These are phyloP conservation scores for Eupithecia pulchellata DNA, from an alignment of 2,888 invertebrate genomes.

Conservation along the genomic window DNA sequence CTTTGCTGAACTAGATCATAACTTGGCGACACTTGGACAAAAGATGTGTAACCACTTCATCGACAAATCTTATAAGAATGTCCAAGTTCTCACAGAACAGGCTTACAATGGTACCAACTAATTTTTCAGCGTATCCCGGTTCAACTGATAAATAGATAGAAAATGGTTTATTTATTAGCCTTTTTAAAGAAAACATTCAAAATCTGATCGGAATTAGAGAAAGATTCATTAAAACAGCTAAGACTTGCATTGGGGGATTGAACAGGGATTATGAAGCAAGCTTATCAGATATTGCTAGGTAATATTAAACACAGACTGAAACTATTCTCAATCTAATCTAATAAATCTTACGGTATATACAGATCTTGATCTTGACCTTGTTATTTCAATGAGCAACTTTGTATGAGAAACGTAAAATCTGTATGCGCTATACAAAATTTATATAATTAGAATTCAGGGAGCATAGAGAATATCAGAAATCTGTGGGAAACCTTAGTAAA, in stretches of 20 bases:
- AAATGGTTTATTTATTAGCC: too few relatives aligned
- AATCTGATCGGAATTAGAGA: too few relatives aligned
- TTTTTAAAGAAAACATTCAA: too few relatives aligned
- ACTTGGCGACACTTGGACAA: too few relatives aligned
- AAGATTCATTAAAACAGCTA: too few relatives aligned
- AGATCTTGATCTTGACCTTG: constrained; percentile 9
- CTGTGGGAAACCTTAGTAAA: constrained; percentile 27
- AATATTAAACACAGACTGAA: background rate
- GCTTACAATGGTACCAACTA: too few relatives aligned
- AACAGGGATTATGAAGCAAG: background rate
- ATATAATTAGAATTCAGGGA: constrained; percentile 20
- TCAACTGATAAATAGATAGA: too few relatives aligned
- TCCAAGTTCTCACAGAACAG: too few relatives aligned
- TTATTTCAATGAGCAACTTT: constrained; percentile 7
- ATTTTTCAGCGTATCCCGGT: too few relatives aligned
- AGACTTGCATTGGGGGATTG: background rate
- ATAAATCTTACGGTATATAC: background rate
- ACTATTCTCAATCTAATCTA: background rate
- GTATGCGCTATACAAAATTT: constrained; percentile 9
- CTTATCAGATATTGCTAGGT: background rate
- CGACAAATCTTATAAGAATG: too few relatives aligned
- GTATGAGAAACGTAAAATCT: background rate
- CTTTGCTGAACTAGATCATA: background rate
- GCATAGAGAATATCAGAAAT: constrained; percentile 23
- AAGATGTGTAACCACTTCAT: too few relatives aligned